Evolutionary conservation across 2,888 invertebrate genomes (phyloP).

Genomic region (Cephus nigrinus): DNA sequence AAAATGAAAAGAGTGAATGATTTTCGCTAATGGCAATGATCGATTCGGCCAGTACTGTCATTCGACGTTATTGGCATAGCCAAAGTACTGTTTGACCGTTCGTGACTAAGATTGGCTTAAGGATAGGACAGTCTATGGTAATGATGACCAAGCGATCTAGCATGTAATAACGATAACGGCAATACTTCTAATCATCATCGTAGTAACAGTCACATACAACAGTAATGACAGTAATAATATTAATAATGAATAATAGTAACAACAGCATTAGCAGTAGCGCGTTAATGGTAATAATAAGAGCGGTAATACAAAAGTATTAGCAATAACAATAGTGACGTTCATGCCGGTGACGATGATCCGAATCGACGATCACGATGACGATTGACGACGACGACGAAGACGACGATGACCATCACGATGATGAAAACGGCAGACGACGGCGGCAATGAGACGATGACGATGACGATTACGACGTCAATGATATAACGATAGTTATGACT

Average conservation of each 20-base stretch:
- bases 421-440: constrained; percentile 6
- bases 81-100: background rate
- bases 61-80: background rate
- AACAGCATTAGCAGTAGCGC: constrained; percentile 38
- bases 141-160: background rate
- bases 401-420: constrained; percentile 6
- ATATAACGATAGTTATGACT: constrained; percentile 46
- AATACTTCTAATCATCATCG: constrained; percentile 33
- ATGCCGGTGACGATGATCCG: background rate
- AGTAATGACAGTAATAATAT: constrained; percentile 16
- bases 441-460: constrained; percentile 12
- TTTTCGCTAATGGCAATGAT: background rate
- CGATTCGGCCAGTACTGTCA: background rate
- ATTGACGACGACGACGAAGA: constrained; percentile 5
- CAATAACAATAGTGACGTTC: constrained; percentile 23
- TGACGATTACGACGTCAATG: constrained; percentile 9
- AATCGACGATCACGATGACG: background rate
- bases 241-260: constrained; percentile 27
- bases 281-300: constrained; percentile 35
- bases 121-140: background rate
- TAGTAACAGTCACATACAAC: constrained; percentile 27
- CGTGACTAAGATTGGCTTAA: background rate
- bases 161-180: constrained; percentile 5
- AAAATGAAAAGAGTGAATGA: background rate
- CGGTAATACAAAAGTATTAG: constrained; percentile 27